Conservation (phyloP, 2,888 invertebrate genomes). For the Tillus elongatus region DNA sequence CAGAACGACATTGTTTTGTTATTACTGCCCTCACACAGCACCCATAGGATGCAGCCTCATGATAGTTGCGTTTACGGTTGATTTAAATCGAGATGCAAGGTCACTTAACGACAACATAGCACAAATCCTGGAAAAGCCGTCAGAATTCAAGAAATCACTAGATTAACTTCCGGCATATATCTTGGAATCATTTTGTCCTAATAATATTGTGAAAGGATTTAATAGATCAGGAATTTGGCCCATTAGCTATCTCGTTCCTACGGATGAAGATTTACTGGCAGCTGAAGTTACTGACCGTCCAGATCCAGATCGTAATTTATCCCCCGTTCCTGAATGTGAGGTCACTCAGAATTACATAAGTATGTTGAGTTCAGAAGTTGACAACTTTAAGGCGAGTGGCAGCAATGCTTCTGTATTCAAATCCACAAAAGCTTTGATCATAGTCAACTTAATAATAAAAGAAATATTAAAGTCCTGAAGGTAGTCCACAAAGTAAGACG, state of each 20-base stretch:
- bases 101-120: slow-evolving; percentile 2
- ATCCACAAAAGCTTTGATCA: slow-evolving; percentile 3
- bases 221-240: slow-evolving; percentile 3
- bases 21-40: slow-evolving; percentile 4
- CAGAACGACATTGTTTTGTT: slow-evolving; percentile 1
- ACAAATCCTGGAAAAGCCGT: slow-evolving; percentile 4
- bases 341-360: neutral
- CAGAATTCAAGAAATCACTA: slow-evolving; percentile 2
- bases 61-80: slow-evolving; percentile 1
- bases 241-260: slow-evolving; percentile 3
- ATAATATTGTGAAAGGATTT: slow-evolving; percentile 1
- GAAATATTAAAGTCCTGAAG: slow-evolving; percentile 6
- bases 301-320: neutral
- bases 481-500: slow-evolving; percentile 6
- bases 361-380: neutral
- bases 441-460: slow-evolving; percentile 6
- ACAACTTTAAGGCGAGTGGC: slow-evolving; percentile 2
- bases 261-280: slow-evolving; percentile 2
- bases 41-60: slow-evolving; percentile 3
- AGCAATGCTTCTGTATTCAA: slow-evolving; percentile 2
- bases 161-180: slow-evolving; percentile 2
- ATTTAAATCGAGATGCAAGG: slow-evolving; percentile 3
- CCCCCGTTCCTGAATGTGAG: slow-evolving; percentile 1
- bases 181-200: slow-evolving; percentile 2
- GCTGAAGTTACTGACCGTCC: slow-evolving; percentile 4